Evolutionary conservation across 2,888 invertebrate species (phyloP).

Genomic region (Linnaemya vulpina): DNA sequence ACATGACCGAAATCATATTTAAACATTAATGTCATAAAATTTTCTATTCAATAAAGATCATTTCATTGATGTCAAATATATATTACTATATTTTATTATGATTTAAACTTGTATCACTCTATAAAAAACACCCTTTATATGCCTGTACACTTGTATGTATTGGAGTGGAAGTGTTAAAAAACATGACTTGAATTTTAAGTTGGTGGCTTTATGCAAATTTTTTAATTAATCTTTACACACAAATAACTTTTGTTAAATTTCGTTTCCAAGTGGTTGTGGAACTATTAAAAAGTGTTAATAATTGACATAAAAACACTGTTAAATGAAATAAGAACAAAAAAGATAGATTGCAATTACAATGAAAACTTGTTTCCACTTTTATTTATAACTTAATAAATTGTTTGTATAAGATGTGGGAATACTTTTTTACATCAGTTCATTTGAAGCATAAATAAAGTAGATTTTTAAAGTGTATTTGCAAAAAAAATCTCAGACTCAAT

Average conservation of each 20-base stretch:
- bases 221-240: slow-evolving; percentile 27
- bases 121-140: too few species aligned
- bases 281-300: slow-evolving; percentile 53
- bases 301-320: slow-evolving; percentile 37
- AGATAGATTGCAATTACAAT: slow-evolving; percentile 18
- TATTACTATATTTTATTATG: too few species aligned
- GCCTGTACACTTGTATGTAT: not conserved
- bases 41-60: too few species aligned
- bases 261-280: not conserved
- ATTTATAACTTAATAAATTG: slow-evolving; percentile 9
- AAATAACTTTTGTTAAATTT: slow-evolving; percentile 21
- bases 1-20: too few species aligned
- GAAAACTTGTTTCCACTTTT: slow-evolving; percentile 1
- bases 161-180: slow-evolving; percentile 35
- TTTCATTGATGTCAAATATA: too few species aligned
- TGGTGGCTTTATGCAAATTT: slow-evolving; percentile 49
- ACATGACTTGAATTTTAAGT: slow-evolving; percentile 47
- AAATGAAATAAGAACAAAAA: slow-evolving; percentile 25
- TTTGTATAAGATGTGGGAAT: slow-evolving; percentile 10
- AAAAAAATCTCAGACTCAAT: not conserved
- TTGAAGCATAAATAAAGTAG: slow-evolving; percentile 8
- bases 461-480: not conserved
- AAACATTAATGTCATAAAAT: too few species aligned
- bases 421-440: slow-evolving; percentile 17
- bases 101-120: too few species aligned